A percentile compares a stretch with the other conserved stretches of the same genome.
Conservation (phyloP, 2,888 invertebrate genomes). For the Siphlonurus alternatus region DNA sequence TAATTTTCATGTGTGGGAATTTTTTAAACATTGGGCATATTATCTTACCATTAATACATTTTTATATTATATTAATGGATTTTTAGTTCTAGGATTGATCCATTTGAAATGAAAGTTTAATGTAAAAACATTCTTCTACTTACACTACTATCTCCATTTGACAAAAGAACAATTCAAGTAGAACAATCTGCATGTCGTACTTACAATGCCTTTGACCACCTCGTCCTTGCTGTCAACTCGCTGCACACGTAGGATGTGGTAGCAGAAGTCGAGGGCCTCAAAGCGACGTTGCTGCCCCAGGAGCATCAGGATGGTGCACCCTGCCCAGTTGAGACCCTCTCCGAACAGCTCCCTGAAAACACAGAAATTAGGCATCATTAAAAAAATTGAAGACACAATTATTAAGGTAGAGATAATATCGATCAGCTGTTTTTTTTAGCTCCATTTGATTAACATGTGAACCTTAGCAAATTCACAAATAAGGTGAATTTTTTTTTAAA, state of each 20-base stretch:
- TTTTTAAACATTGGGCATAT: no score
- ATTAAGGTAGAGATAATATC: no score
- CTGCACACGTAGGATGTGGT: constrained; percentile 91
- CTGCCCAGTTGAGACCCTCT: constrained; percentile 97
- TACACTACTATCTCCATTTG: no score
- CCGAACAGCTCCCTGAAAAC: constrained; percentile 77
- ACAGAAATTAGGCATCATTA: constrained; percentile 6
- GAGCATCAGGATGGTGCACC: constrained; percentile 88
- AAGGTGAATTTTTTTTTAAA: no score
- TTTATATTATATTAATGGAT: no score
- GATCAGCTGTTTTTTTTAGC: no score
- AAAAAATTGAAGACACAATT: no score
- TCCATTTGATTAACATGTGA: no score
- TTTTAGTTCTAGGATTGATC: no score
- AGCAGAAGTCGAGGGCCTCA: constrained; percentile 96
- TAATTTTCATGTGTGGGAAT: no score
- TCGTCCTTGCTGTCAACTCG: constrained; percentile 93
- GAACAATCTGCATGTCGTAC: constrained; percentile 27
- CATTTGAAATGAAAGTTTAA: background rate
- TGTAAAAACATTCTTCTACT: constrained; percentile 10
- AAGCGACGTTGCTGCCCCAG: constrained; percentile 91
- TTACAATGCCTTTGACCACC: constrained; percentile 84
- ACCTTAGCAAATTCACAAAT: no score
- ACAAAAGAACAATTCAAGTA: background rate
- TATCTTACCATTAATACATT: no score